These are phyloP conservation scores for Heterohyrax brucei DNA, from an alignment of 2,797 vertebrate genomes.

Conservation along the genomic window DNA sequence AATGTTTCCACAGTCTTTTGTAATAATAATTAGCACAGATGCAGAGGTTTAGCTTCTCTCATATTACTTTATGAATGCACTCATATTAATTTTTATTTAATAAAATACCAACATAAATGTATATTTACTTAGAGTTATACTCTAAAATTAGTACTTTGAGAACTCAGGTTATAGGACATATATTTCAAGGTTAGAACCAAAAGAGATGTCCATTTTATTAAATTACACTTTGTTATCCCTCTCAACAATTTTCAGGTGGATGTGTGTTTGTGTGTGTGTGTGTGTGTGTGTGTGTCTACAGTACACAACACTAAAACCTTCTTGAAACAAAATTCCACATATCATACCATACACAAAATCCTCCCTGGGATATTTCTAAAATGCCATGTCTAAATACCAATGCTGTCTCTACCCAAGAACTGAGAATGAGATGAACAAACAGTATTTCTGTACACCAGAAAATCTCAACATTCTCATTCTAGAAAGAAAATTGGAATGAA, in stretches of 20 bases:
- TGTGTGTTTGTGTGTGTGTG: too few relatives aligned
- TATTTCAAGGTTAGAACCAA: constrained; percentile 57
- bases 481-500: constrained; percentile 78
- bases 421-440: constrained; percentile 66
- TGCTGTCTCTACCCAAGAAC: not conserved
- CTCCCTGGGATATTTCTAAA: constrained; percentile 76
- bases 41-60: constrained; percentile 20
- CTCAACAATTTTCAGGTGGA: not conserved
- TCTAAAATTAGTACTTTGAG: constrained; percentile 46
- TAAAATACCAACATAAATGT: constrained; percentile 15
- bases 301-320: constrained; percentile 44
- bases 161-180: constrained; percentile 19
- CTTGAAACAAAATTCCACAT: constrained; percentile 51
- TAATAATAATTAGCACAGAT: not conserved
- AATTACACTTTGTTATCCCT: constrained; percentile 49
- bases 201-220: constrained; percentile 43
- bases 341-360: constrained; percentile 26
- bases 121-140: constrained; percentile 50
- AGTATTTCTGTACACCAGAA: constrained; percentile 63
- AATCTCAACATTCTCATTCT: constrained; percentile 69
- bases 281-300: not conserved
- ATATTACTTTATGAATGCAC: constrained; percentile 44
- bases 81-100: constrained; percentile 28
- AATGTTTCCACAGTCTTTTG: constrained; percentile 48
- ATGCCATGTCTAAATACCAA: constrained; percentile 62